Conservation (phyloP, 2,797 vertebrate species). For the Muscicapa striata region DNA sequence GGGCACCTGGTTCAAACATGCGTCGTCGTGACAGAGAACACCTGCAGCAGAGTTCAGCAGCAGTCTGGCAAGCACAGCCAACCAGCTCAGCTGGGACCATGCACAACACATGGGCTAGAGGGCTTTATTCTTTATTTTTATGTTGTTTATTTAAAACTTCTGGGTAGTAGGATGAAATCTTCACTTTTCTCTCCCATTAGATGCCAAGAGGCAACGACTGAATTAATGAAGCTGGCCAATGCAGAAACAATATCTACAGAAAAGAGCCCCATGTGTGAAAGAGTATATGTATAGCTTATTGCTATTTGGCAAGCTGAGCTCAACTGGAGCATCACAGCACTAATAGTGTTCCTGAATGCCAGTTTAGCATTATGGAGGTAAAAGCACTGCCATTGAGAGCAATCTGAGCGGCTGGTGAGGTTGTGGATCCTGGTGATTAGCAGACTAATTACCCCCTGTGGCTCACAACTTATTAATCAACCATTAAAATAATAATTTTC, state of each 20-base stretch:
- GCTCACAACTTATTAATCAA: slow-evolving; percentile 70
- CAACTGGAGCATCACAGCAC: slow-evolving; percentile 20
- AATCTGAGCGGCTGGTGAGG: slow-evolving; percentile 17
- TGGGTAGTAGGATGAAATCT: slow-evolving; percentile 3
- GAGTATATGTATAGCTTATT: not conserved
- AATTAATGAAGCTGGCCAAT: slow-evolving; percentile 68
- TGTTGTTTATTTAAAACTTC: slow-evolving; percentile 32
- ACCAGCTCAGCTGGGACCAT: not conserved
- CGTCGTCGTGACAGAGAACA: slow-evolving; percentile 64
- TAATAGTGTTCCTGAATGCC: not conserved
- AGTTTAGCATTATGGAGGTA: slow-evolving; percentile 4
- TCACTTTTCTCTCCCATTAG: slow-evolving; percentile 32
- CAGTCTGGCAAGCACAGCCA: slow-evolving; percentile 11
- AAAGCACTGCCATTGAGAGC: slow-evolving; percentile 29
- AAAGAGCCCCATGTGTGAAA: not conserved
- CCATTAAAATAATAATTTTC: slow-evolving; percentile 59
- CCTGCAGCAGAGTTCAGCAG: slow-evolving; percentile 61
- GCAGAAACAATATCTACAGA: not conserved
- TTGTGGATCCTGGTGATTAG: slow-evolving; percentile 50
- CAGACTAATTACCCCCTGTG: slow-evolving; percentile 62
- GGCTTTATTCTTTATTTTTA: not conserved
- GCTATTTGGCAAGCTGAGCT: not conserved
- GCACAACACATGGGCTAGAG: not conserved
- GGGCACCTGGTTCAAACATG: slow-evolving; percentile 56
- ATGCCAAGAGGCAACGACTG: slow-evolving; percentile 1